Evolutionary conservation across 2,888 invertebrate genomes (phyloP).

Genomic region (Nomada lathburiana): DNA sequence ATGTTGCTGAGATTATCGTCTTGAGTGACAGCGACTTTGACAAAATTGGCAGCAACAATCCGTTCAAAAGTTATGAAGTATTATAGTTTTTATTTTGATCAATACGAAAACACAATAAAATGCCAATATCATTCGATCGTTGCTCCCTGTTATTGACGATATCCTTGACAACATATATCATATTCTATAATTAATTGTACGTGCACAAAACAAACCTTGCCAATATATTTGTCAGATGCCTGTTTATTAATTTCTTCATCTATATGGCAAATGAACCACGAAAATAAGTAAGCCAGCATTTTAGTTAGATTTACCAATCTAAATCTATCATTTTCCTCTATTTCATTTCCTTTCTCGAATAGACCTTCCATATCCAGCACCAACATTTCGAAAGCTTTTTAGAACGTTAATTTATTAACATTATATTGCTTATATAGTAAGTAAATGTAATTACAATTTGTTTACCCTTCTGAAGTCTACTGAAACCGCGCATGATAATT

Average conservation of each 20-base stretch:
- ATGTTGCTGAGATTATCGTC: neutral
- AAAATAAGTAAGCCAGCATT: constrained; percentile 79
- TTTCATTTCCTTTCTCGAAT: constrained; percentile 63
- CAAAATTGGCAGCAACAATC: too few relatives aligned
- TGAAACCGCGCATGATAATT: constrained; percentile 72
- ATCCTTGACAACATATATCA: too few relatives aligned
- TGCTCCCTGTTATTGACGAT: too few relatives aligned
- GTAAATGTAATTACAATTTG: neutral
- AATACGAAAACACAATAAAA: too few relatives aligned
- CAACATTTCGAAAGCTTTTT: constrained; percentile 71
- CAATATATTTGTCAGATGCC: constrained; percentile 56
- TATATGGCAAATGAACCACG: constrained; percentile 74
- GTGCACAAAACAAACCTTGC: constrained; percentile 69
- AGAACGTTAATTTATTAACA: constrained; percentile 26
- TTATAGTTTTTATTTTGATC: too few relatives aligned
- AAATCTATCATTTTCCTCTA: constrained; percentile 67
- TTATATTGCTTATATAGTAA: neutral
- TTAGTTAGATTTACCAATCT: constrained; percentile 74
- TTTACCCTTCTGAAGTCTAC: constrained; percentile 76
- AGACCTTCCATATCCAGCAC: constrained; percentile 73
- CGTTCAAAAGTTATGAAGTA: too few relatives aligned
- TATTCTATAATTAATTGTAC: neutral
- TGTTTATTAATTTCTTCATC: constrained; percentile 72
- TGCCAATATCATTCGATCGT: too few relatives aligned
- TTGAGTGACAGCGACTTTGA: too few relatives aligned